Base-by-base conservation (phyloP, 2,113 vertebrate genomes). In the Peucedramus taeniatus region DNA sequence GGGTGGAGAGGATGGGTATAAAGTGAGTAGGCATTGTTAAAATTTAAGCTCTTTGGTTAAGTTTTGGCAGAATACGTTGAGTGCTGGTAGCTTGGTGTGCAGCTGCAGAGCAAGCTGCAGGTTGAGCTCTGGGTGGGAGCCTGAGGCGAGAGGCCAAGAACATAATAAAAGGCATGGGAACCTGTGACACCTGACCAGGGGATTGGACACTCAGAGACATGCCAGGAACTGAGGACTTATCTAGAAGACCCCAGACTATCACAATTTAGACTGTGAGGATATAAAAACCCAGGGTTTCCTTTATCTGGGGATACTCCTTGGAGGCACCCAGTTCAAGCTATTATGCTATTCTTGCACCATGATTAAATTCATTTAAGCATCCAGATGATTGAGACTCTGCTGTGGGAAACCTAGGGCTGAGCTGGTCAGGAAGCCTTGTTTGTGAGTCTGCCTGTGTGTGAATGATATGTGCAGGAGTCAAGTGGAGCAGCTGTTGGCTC, bases 1-100 rank as follows among this genome's bases (percentile, higher is more conserved):
- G 3, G 3, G 22, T 1, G 12, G 14, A 21, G 5, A 7, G 6
- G 3, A 2, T 37, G 10, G 3, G 3, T 30, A 10, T 5, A 51
- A 13, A 3, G 3, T 54, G 8, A 79, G 24, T 44, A 14, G 19
- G 1, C 3, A 33, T 20, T 53, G 3, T 30, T 42, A 60, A 16
- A 18, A 69, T 61, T 88, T 76, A 61, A 64, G 8, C 4, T 60
- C 13, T 76, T 82, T 44, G 4, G 4, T 30, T 70, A 50, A 50
- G 35, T 40, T 51, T 42, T 57, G 22, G 17, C 26, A 31, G 14
- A 54, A 35, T 54, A 27, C 2, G 9, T 11, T 40, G 35, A 40
- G 14, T 49, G 8, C 30, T 61, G n/a, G 30, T 27, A 76, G 14
- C 26, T 40, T 39, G 35, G 8, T 31, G 40, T 35, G 17, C 30